These are phyloP conservation scores for Sebastes miniatus DNA, from an alignment of 2,797 vertebrate genomes.

Conservation along the genomic window DNA sequence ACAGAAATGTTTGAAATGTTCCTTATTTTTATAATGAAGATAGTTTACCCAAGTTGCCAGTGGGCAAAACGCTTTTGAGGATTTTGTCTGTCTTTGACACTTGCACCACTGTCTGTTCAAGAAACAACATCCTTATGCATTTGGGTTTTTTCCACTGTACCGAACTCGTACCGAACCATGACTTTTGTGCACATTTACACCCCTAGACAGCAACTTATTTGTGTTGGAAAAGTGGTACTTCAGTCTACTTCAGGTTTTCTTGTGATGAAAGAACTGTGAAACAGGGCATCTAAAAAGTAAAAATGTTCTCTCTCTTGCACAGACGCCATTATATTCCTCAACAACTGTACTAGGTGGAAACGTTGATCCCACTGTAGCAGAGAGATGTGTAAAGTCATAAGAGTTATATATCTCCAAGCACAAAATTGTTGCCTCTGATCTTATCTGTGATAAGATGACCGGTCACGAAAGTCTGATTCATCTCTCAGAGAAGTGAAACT, in stretches of 20 bases:
- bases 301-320: background rate
- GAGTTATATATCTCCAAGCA: background rate
- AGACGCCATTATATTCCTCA: background rate
- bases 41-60: background rate
- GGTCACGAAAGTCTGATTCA: conserved; percentile 11
- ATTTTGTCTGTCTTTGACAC: background rate
- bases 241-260: background rate
- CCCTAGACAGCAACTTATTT: background rate
- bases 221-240: background rate
- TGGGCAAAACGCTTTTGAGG: background rate
- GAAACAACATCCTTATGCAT: no score
- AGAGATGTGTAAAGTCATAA: background rate
- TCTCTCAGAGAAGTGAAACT: conserved; percentile 27
- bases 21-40: no score
- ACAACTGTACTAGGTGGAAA: background rate
- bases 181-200: background rate
- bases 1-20: background rate
- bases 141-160: background rate
- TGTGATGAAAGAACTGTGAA: background rate
- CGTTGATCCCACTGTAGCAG: background rate
- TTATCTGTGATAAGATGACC: conserved; percentile 13
- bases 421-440: background rate
- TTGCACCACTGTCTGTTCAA: background rate
- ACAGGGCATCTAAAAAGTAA: background rate
- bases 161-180: background rate